phyloP scores from a whole-genome alignment of 92 coral and sea anemone species.

The Galaxea fascicularis region DNA sequence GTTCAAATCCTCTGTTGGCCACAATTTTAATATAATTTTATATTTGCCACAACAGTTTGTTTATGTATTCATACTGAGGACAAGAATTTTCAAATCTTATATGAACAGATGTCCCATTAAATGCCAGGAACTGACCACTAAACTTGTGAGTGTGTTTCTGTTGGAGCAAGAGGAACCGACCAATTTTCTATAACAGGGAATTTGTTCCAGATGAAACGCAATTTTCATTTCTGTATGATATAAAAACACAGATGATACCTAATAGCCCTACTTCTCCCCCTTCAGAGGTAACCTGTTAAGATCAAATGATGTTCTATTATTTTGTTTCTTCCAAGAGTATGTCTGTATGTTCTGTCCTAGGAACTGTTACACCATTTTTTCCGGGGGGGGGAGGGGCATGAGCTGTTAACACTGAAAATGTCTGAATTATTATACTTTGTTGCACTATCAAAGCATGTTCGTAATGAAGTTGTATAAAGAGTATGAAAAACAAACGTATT shows the following conservation, averaged over 20 bases:
- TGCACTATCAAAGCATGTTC: too few relatives aligned
- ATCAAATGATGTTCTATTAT: not conserved
- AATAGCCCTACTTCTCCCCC: not conserved
- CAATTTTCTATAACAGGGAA: not conserved
- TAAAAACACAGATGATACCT: not conserved
- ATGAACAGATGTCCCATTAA: conserved; percentile 14
- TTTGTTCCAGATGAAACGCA: not conserved
- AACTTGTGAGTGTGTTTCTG: conserved; percentile 22
- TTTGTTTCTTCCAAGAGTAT: conserved; percentile 11
- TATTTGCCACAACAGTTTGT: conserved; percentile 3
- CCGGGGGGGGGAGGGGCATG: too few relatives aligned
- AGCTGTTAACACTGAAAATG: too few relatives aligned
- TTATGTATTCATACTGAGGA: too few relatives aligned
- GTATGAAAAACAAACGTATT: too few relatives aligned
- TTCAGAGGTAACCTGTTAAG: not conserved
- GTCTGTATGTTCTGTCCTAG: conserved; percentile 26
- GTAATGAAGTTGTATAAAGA: too few relatives aligned
- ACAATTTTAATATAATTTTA: conserved; percentile 1
- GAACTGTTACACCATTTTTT: not conserved
- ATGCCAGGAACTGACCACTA: conserved; percentile 21
- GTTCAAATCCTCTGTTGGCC: not conserved
- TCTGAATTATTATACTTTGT: too few relatives aligned
- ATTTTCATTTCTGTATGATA: too few relatives aligned
- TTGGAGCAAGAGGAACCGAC: not conserved
- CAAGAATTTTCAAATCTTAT: conserved; percentile 3